Percentiles rank a stretch among this genome's conserved stretches.
phyloP scores from a whole-genome alignment of 1,140 invertebrate species.

The Maconellicoccus hirsutus region DNA sequence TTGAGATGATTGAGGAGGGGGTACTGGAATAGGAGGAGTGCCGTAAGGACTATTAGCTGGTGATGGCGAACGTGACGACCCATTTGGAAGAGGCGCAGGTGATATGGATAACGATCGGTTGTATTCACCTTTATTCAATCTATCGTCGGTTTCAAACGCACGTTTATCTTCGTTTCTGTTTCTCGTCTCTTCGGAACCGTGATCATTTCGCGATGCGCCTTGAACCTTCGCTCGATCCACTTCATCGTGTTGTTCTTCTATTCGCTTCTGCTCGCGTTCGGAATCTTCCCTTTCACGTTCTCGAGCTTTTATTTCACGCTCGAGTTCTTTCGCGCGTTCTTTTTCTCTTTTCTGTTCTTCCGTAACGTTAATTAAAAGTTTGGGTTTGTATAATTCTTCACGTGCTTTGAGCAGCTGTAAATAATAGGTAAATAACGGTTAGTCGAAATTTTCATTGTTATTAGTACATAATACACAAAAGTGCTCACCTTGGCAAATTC shows the following conservation, averaged over 20 bases:
- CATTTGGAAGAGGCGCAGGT: neutral
- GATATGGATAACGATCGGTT: neutral
- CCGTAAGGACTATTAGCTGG: neutral
- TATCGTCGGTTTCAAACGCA: neutral
- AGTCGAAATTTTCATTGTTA: neutral
- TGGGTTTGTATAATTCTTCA: constrained; percentile 73
- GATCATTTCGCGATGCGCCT: neutral
- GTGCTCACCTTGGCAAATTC: constrained; percentile 60
- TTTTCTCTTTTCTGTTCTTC: constrained; percentile 44
- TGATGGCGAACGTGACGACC: neutral
- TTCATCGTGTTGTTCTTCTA: neutral
- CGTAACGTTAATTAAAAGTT: constrained; percentile 57
- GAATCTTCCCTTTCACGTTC: constrained; percentile 36
- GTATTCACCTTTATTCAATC: neutral
- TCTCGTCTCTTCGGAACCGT: neutral
- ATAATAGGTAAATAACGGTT: neutral
- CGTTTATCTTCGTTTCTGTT: neutral
- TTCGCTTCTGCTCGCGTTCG: neutral
- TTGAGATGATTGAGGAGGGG: neutral
- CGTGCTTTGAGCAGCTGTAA: constrained; percentile 54
- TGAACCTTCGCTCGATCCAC: neutral
- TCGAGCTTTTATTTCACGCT: constrained; percentile 31
- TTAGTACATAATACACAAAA: too few relatives aligned
- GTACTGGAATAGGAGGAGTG: constrained; percentile 23
- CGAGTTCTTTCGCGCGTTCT: constrained; percentile 37